Evolutionary conservation across 1,140 invertebrate genomes (phyloP), one percentile per base, ranked within the genome.

Genomic region (Agrypnia vestita): DNA sequence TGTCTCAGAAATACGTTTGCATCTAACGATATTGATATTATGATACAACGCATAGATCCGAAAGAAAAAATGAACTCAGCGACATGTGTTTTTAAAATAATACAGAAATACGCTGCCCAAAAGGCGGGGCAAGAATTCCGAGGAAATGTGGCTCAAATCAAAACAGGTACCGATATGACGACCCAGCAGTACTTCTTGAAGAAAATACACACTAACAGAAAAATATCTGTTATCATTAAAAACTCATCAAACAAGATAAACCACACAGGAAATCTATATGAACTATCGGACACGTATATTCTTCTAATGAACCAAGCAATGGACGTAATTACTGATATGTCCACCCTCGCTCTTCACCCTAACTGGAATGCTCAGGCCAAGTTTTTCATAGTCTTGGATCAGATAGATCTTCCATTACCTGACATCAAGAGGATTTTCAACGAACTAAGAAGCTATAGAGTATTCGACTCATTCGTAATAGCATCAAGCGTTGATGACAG

Each of bases 391-490:
- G 21, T 61, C 49, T 19, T 19, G 3, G 12, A 61, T 12, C 15
- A 9, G 1, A 0, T 11, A 21, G 59, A 43, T 6, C 19, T 62
- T 12, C 59, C 10, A 25, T 10, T 21, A 13, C 13, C 19, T 43
- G 6, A 62, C 19, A 62, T 62, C 13, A 17, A 25, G 19, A 35
- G 8, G 59, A 13, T 25, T 0, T 62, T 62, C 21, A 35, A 25
- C 9, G 9, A 25, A 0, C 0, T 35, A 0, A 51, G 49, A 15
- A 9, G 3, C 1, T 15, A 51, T 8, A 51, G n/a, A 9, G n/a
- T 51, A 12, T 51, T 62, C 13, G 59, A 62, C 25, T 62, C 59
- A 0, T 62, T 43, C 25, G 12, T 62, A 13, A 62, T 62, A 62
- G 9, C 12, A 9, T 7, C 59, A 51, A 51, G 19, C 25, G 9